Percentiles rank a stretch among this genome's conserved stretches.
These are phyloP conservation scores for Tachystola acroxantha DNA, from an alignment of 2,888 invertebrate species.

Conservation along the genomic window DNA sequence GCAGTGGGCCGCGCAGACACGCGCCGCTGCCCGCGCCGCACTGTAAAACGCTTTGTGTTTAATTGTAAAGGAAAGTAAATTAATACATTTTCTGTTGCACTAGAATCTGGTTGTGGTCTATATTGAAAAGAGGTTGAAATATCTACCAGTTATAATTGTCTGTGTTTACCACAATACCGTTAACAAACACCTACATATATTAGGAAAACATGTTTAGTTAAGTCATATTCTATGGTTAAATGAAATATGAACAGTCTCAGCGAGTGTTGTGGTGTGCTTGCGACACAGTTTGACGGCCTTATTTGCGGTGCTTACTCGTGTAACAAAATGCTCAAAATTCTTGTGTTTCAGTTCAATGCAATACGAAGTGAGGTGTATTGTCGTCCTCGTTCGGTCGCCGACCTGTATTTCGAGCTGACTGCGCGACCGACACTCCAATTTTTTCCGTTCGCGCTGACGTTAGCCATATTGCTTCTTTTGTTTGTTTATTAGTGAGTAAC, in stretches of 20 bases:
- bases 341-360: slow-evolving; percentile 38
- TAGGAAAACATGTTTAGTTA: too few relatives aligned
- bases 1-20: slow-evolving; percentile 61
- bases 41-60: slow-evolving; percentile 11
- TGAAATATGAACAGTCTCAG: slow-evolving; percentile 15
- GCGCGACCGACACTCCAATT: slow-evolving; percentile 23
- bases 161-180: neutral
- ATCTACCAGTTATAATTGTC: too few relatives aligned
- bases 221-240: slow-evolving; percentile 1
- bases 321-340: slow-evolving; percentile 30
- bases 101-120: too few relatives aligned
- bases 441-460: slow-evolving; percentile 33
- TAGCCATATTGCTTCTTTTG: slow-evolving; percentile 31
- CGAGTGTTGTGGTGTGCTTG: slow-evolving; percentile 11
- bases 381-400: slow-evolving; percentile 48
- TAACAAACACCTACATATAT: too few relatives aligned
- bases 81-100: slow-evolving; percentile 4
- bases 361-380: slow-evolving; percentile 33
- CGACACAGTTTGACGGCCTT: slow-evolving; percentile 22
- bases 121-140: too few relatives aligned
- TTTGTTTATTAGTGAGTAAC: slow-evolving; percentile 27
- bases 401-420: slow-evolving; percentile 46
- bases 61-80: slow-evolving; percentile 9
- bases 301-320: slow-evolving; percentile 17
- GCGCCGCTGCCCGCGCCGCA: slow-evolving; percentile 24